Evolutionary conservation across 2,797 vertebrate genomes (phyloP).

Genomic region (Rhinoraja longicauda): DNA sequence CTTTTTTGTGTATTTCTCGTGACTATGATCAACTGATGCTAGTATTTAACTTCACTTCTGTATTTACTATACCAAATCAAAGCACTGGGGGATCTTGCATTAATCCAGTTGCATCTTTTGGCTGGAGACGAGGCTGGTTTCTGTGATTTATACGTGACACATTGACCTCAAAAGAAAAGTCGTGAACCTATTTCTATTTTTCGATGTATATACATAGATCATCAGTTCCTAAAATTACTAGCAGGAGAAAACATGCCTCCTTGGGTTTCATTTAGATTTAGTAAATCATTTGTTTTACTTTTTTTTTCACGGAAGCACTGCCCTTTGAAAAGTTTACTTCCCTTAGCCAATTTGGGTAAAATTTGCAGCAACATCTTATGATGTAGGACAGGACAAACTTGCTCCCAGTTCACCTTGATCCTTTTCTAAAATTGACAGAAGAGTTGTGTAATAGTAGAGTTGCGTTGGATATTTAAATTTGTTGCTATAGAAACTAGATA

Average conservation of each 20-base stretch:
- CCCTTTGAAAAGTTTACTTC: neutral
- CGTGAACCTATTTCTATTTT: neutral
- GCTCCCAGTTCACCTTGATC: neutral
- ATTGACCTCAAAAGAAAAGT: neutral
- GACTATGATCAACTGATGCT: neutral
- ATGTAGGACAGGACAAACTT: neutral
- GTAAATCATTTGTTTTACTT: no score
- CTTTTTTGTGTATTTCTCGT: neutral
- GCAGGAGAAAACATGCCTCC: neutral
- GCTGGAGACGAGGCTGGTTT: neutral
- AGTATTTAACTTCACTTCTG: constrained; percentile 18
- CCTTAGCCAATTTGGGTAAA: neutral
- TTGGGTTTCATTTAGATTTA: no score
- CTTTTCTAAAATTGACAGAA: neutral
- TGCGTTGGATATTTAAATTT: neutral
- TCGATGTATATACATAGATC: neutral
- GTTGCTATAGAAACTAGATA: neutral
- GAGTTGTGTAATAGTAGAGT: neutral
- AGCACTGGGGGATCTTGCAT: neutral
- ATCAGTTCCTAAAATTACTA: neutral
- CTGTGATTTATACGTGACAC: neutral
- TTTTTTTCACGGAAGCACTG: neutral
- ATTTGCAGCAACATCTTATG: neutral
- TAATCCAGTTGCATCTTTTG: neutral
- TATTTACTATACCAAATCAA: neutral